Evolutionary conservation across 2,888 invertebrate species (phyloP).

Genomic region (Dexiosoma caninum): DNA sequence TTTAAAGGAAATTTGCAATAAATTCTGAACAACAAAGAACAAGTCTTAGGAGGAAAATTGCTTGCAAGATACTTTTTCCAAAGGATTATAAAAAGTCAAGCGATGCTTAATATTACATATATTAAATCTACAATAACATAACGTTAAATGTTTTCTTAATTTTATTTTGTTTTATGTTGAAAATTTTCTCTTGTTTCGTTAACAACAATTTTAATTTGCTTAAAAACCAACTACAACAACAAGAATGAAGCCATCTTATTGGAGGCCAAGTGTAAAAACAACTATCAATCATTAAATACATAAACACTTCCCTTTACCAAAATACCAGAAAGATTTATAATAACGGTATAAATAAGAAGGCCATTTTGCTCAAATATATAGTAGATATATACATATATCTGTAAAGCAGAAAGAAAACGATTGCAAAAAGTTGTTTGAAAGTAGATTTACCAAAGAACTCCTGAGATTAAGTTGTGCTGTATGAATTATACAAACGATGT

Average conservation of each 20-base stretch:
- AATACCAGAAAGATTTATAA: background rate
- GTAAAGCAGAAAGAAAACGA: background rate
- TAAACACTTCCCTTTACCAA: background rate
- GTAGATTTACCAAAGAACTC: constrained; percentile 20
- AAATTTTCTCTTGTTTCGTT: constrained; percentile 37
- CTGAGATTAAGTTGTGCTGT: constrained; percentile 25
- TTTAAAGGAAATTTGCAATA: constrained; percentile 12
- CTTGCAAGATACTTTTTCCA: constrained; percentile 34
- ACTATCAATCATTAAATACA: constrained; percentile 13
- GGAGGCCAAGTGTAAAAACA: constrained; percentile 6
- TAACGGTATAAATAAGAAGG: background rate
- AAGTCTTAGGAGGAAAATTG: constrained; percentile 25
- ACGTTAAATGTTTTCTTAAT: constrained; percentile 60
- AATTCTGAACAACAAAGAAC: constrained; percentile 17
- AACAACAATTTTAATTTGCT: constrained; percentile 40
- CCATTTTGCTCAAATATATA: background rate
- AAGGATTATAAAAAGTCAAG: constrained; percentile 42
- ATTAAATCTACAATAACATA: constrained; percentile 55
- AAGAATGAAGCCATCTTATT: constrained; percentile 27
- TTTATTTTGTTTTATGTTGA: constrained; percentile 41
- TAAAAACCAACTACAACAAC: constrained; percentile 35
- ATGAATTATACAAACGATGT: constrained; percentile 54
- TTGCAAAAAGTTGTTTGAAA: background rate
- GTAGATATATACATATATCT: too few relatives aligned
- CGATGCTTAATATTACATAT: constrained; percentile 57